Evolutionary conservation across 2,797 vertebrate species (phyloP).

Genomic region (Rhabdomys pumilio): DNA sequence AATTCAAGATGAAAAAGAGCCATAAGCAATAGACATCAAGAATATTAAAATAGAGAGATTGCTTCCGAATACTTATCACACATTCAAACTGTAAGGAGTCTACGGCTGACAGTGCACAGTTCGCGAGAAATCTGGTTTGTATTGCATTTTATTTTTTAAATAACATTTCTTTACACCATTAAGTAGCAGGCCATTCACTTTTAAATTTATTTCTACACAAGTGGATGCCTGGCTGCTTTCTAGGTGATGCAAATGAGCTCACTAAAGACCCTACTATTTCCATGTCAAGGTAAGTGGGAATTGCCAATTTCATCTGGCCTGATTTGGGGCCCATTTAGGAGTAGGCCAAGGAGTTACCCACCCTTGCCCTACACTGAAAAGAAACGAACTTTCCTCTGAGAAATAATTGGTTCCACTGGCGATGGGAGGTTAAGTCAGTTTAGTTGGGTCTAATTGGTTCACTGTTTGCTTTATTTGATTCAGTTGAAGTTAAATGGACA

Average conservation of each 20-base stretch:
- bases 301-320: constrained; percentile 53
- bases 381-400: constrained; percentile 61
- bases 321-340: constrained; percentile 53
- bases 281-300: constrained; percentile 66
- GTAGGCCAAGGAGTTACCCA: constrained; percentile 50
- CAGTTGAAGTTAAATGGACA: constrained; percentile 48
- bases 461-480: constrained; percentile 66
- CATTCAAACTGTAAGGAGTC: not conserved
- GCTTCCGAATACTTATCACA: constrained; percentile 20
- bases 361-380: constrained; percentile 49
- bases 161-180: constrained; percentile 20
- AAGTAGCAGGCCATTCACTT: not conserved
- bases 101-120: not conserved
- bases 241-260: constrained; percentile 59
- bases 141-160: not conserved
- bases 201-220: constrained; percentile 46
- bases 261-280: constrained; percentile 61
- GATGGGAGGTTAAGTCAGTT: constrained; percentile 60
- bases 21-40: constrained; percentile 73
- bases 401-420: constrained; percentile 67
- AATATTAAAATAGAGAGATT: constrained; percentile 53
- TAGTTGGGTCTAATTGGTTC: constrained; percentile 71
- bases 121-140: not conserved
- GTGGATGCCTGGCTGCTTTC: not conserved
- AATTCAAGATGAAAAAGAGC: constrained; percentile 76